These are phyloP conservation scores for Xiphorhynchus elegans DNA, from an alignment of 2,113 vertebrate species.

Conservation along the genomic window DNA sequence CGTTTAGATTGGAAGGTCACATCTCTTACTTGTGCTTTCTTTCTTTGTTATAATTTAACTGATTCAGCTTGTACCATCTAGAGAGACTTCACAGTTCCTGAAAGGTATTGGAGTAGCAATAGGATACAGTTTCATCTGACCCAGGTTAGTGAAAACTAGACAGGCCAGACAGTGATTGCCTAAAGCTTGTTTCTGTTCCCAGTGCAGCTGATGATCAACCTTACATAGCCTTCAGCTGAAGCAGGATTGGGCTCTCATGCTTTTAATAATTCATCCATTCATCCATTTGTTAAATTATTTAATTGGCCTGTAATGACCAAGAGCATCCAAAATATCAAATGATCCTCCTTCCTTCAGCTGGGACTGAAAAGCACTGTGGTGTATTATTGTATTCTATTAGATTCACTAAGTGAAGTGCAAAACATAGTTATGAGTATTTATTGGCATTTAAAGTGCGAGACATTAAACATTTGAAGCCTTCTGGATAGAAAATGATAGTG, in stretches of 20 bases:
- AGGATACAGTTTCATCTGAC: neutral
- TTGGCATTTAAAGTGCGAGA: neutral
- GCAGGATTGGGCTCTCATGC: neutral
- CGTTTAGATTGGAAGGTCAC: neutral
- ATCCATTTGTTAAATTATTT: neutral
- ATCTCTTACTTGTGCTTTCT: neutral
- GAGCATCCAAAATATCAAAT: neutral
- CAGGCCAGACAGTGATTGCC: neutral
- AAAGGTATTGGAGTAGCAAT: neutral
- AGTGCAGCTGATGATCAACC: neutral
- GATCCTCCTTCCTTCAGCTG: neutral
- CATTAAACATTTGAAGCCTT: neutral
- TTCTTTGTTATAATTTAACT: neutral
- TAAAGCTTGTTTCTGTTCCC: neutral
- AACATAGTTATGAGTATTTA: neutral
- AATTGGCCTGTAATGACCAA: neutral
- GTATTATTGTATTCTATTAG: neutral
- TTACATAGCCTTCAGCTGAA: neutral
- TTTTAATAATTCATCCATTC: neutral
- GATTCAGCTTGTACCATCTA: neutral
- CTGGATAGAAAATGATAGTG: neutral
- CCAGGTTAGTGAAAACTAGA: neutral
- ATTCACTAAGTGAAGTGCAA: neutral
- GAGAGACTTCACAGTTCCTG: neutral
- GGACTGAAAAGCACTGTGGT: neutral